Evolutionary conservation across 2,797 vertebrate species (phyloP).

Genomic region (Megaceryle alcyon): DNA sequence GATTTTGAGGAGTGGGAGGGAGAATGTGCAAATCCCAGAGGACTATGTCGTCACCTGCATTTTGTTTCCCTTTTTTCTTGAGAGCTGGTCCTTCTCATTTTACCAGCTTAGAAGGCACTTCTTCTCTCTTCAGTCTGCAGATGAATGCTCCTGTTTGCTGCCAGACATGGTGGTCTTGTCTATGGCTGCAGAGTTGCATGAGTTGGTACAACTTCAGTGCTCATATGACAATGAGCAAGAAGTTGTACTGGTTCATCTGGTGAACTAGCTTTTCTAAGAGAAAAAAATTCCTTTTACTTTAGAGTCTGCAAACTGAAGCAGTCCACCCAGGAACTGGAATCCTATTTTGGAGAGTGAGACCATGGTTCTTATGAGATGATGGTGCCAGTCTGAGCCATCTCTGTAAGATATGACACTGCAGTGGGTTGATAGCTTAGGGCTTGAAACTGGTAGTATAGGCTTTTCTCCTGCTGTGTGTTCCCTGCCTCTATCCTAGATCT

Average conservation of each 20-base stretch:
- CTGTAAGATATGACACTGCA: background rate
- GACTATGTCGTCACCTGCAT: background rate
- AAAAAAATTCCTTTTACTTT: background rate
- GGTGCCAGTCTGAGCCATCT: background rate
- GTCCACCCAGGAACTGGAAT: background rate
- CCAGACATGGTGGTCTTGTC: background rate
- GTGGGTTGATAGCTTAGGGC: background rate
- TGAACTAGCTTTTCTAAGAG: background rate
- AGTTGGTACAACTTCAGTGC: background rate
- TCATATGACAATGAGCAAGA: background rate
- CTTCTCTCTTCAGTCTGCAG: background rate
- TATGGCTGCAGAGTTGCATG: background rate
- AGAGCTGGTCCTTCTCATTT: background rate
- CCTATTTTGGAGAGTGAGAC: background rate
- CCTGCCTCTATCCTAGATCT: background rate
- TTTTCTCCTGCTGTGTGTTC: background rate
- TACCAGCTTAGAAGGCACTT: background rate
- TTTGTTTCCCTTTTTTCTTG: background rate
- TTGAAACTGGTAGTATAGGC: background rate
- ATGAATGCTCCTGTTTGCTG: background rate
- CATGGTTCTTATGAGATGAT: accelerated
- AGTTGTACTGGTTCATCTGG: background rate
- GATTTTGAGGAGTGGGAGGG: background rate
- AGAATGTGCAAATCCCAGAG: background rate
- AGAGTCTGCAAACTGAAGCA: background rate